Evolutionary conservation across 2,888 invertebrate genomes (phyloP).

Genomic region (Cantharis flavilabris): DNA sequence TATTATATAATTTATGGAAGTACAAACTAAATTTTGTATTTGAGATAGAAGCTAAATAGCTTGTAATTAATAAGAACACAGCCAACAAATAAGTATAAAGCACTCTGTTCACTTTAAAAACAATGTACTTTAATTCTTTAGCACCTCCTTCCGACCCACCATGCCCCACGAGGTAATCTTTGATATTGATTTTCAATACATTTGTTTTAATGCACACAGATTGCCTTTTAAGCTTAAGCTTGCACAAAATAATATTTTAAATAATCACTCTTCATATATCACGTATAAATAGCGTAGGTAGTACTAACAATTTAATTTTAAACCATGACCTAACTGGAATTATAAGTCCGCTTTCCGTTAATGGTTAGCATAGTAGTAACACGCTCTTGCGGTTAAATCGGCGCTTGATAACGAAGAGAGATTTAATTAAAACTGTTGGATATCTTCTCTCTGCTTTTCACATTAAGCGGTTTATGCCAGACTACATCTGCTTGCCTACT

Average conservation of each 20-base stretch:
- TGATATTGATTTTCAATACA: neutral
- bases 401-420: constrained; percentile 30
- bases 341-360: constrained; percentile 13
- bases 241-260: constrained; percentile 1
- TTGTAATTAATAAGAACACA: neutral
- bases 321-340: constrained; percentile 12
- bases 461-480: constrained; percentile 29
- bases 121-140: neutral
- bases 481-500: constrained; percentile 29
- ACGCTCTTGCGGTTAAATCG: constrained; percentile 30
- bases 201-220: neutral
- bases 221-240: neutral
- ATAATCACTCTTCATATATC: neutral
- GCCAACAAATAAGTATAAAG: neutral
- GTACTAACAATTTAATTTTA: neutral
- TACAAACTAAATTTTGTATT: too few relatives aligned
- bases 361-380: constrained; percentile 24
- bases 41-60: too few relatives aligned
- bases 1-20: too few relatives aligned
- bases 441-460: constrained; percentile 27
- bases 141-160: neutral
- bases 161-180: neutral
- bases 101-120: neutral
- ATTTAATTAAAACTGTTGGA: constrained; percentile 31
- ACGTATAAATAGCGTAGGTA: neutral